Conservation (phyloP, 2,113 vertebrate genomes). For the Notechis scutatus region DNA sequence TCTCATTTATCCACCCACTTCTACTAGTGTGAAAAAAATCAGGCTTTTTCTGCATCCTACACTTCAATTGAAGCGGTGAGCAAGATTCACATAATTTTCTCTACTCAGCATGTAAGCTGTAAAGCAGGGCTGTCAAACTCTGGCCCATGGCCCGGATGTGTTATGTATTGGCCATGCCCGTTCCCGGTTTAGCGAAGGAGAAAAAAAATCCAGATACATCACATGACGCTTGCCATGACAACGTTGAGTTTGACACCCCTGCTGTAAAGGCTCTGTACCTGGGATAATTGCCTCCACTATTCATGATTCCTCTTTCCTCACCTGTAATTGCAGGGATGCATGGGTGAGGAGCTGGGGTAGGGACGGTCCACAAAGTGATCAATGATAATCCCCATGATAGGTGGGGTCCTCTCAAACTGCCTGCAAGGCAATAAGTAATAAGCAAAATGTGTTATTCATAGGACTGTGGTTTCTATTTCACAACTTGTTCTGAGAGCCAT, state of each 20-base stretch:
- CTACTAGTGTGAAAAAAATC: background rate
- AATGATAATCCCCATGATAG: constrained; percentile 98
- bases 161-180: too few species aligned
- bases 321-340: constrained; percentile 98
- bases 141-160: too few species aligned
- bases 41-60: constrained; percentile 12
- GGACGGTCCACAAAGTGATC: constrained; percentile 98
- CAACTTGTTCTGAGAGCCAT: constrained; percentile 12
- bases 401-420: constrained; percentile 92
- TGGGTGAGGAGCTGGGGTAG: constrained; percentile 84
- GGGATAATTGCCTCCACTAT: constrained; percentile 43
- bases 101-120: constrained; percentile 14
- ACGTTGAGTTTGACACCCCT: too few species aligned
- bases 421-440: constrained; percentile 80
- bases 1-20: background rate
- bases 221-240: too few species aligned
- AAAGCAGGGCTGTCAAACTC: too few species aligned
- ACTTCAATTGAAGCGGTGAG: background rate
- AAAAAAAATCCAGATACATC: too few species aligned
- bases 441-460: constrained; percentile 64
- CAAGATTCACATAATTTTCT: constrained; percentile 24
- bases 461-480: constrained; percentile 43
- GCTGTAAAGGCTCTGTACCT: constrained; percentile 43
- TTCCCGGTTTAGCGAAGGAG: too few species aligned
- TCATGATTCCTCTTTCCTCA: constrained; percentile 66